Evolutionary conservation across 2,113 vertebrate genomes (phyloP).

Genomic region (Hypomesus transpacificus): DNA sequence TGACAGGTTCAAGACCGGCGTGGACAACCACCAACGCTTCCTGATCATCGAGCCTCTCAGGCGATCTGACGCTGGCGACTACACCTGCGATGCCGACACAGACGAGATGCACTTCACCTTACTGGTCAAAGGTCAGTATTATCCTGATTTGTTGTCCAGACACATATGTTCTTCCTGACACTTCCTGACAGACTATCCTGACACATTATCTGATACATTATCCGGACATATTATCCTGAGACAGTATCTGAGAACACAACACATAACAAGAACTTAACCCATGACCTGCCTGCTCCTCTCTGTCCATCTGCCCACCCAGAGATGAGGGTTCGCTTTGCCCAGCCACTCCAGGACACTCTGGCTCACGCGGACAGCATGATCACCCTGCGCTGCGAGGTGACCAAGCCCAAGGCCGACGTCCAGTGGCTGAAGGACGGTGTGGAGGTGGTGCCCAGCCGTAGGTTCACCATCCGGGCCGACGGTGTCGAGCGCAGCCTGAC

Average conservation of each 20-base stretch:
- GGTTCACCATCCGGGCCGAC: conserved; percentile 67
- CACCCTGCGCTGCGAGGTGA: conserved; percentile 79
- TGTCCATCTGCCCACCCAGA: conserved; percentile 59
- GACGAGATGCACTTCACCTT: conserved; percentile 78
- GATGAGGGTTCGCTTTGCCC: conserved; percentile 79
- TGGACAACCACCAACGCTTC: conserved; percentile 64
- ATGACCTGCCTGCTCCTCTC: not conserved
- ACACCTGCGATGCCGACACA: conserved; percentile 74
- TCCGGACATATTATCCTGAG: too few species aligned
- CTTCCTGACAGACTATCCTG: too few species aligned
- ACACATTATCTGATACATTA: too few species aligned
- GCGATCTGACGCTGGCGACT: conserved; percentile 75
- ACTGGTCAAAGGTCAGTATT: conserved; percentile 75
- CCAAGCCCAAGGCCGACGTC: conserved; percentile 78
- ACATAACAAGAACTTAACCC: too few species aligned
- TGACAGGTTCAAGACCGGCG: conserved; percentile 65
- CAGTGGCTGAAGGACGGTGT: conserved; percentile 78
- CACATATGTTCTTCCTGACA: not conserved
- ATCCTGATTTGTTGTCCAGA: not conserved
- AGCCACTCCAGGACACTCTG: conserved; percentile 66
- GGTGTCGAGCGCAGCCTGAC: conserved; percentile 82
- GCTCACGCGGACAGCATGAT: conserved; percentile 75
- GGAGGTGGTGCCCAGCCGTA: conserved; percentile 64
- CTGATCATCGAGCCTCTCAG: conserved; percentile 75
- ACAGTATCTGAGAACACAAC: not conserved